Percentiles rank a stretch among this genome's conserved stretches.
phyloP scores from a whole-genome alignment of 2,888 invertebrate species.

The Idaea aversata region DNA sequence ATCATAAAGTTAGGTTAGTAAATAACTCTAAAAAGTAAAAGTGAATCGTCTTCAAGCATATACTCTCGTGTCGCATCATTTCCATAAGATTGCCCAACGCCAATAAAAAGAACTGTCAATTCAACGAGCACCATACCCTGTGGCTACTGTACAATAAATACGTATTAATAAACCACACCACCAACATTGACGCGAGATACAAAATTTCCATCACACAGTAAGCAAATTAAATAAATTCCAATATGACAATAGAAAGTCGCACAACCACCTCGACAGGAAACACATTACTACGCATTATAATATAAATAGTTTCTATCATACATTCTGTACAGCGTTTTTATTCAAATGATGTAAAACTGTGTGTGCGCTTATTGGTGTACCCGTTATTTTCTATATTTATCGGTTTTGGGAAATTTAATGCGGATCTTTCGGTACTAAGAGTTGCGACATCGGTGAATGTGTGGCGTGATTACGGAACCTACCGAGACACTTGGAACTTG shows the following conservation, averaged over 20 bases:
- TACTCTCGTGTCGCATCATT: background rate
- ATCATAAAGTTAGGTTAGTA: background rate
- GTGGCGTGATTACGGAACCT: slow-evolving; percentile 14
- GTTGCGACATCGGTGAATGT: slow-evolving; percentile 22
- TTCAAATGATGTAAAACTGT: slow-evolving; percentile 38
- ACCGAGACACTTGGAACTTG: background rate
- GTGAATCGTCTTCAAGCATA: background rate
- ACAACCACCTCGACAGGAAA: slow-evolving; percentile 39
- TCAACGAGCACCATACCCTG: background rate
- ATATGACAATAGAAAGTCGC: slow-evolving; percentile 48
- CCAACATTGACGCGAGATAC: background rate
- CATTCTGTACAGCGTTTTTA: slow-evolving; percentile 41
- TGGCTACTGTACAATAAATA: slow-evolving; percentile 2
- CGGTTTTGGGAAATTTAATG: slow-evolving; percentile 40
- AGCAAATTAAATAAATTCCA: slow-evolving; percentile 33
- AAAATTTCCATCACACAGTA: slow-evolving; percentile 12
- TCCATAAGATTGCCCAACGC: background rate
- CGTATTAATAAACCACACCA: slow-evolving; percentile 3
- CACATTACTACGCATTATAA: slow-evolving; percentile 40
- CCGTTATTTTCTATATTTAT: slow-evolving; percentile 43
- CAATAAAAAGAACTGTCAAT: background rate
- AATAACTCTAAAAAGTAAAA: background rate
- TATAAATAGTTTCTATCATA: slow-evolving; percentile 43
- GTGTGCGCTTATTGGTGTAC: slow-evolving; percentile 37
- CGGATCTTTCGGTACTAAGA: slow-evolving; percentile 29